Evolutionary conservation across 2,888 invertebrate species (phyloP), one percentile per base, ranked within the genome.

Genomic region (Drosophila flavopinicola): DNA sequence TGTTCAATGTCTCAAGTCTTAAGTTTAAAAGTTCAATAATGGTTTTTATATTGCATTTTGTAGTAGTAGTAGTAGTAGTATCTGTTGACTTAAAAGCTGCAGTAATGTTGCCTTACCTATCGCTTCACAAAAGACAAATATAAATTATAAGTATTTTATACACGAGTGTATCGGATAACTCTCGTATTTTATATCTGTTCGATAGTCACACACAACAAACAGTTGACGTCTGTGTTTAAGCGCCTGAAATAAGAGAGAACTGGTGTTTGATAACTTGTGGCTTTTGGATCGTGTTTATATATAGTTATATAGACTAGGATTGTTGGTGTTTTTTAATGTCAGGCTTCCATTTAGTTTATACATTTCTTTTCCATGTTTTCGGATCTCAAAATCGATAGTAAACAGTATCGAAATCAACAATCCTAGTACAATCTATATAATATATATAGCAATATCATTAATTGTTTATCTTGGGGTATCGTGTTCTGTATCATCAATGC

Each of bases 211-310:
- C 78, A 64, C 70, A 80, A 76, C 67, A 78, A 77, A 76, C 59
- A 65, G 78, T 72, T 63, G 83, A 75, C 85, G 71, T 82, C 85
- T 76, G 82, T 78, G 85, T 85, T 87, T 88, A 90, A 92, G 92
- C 92, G 93, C 93, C 95, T 95, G 95, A 94, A 95, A 95, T 89
- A 94, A 93, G 94, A 96, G 95, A 95, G 95, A 95, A 96, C 96
- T 96, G 96, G 96, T 95, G 96, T 95, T 95, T 96, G 94, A 95
- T 94, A 84, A 80, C 86, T 84, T 84, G 83, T 80, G 78, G 74
- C 85, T 74, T 79, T 72, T 75, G 94, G 94, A 93, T 93, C 93
- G 92, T 87, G 77, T 85, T 78, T 85, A 66, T 58, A 67, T 66
- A 65, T 49, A 73, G 45, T 44, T 35, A 47, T 41, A 35, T 17